Evolutionary conservation across 1,140 invertebrate genomes (phyloP).

Genomic region (Maniola jurtina): DNA sequence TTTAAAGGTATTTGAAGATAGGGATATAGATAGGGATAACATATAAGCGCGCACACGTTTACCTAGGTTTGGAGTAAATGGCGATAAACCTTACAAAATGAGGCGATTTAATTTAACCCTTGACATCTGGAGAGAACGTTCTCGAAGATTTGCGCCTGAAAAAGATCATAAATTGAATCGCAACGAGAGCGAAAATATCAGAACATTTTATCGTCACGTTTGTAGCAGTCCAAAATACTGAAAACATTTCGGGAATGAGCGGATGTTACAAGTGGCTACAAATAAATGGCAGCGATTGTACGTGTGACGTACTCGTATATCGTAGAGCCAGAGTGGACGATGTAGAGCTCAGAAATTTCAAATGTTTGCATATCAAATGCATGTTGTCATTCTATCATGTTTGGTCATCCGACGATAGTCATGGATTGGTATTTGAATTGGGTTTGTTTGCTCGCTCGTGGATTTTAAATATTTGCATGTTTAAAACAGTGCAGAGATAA

Average conservation of each 20-base stretch:
- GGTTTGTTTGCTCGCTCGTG: not conserved
- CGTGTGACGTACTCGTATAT: constrained; percentile 30
- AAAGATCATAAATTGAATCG: constrained; percentile 1
- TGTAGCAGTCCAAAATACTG: constrained; percentile 37
- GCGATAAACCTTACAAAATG: not conserved
- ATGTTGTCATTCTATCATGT: constrained; percentile 8
- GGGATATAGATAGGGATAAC: not conserved
- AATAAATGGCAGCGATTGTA: constrained; percentile 50
- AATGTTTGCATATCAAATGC: constrained; percentile 36
- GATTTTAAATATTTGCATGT: not conserved
- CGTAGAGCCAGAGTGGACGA: no score
- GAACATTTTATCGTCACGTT: constrained; percentile 35
- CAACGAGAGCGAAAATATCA: constrained; percentile 13
- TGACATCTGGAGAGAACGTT: constrained; percentile 2
- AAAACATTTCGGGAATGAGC: constrained; percentile 60
- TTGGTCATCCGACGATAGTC: not conserved
- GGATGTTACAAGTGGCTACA: constrained; percentile 45
- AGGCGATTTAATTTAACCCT: constrained; percentile 18
- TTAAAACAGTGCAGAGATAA: not conserved
- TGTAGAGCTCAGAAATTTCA: constrained; percentile 43
- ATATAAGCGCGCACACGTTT: not conserved
- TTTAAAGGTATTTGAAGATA: no score
- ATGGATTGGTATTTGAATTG: constrained; percentile 21
- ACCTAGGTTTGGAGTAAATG: not conserved
- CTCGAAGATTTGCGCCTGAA: not conserved